phyloP scores from a whole-genome alignment of 1,140 invertebrate genomes.

The Atopsyche davidsoni region DNA sequence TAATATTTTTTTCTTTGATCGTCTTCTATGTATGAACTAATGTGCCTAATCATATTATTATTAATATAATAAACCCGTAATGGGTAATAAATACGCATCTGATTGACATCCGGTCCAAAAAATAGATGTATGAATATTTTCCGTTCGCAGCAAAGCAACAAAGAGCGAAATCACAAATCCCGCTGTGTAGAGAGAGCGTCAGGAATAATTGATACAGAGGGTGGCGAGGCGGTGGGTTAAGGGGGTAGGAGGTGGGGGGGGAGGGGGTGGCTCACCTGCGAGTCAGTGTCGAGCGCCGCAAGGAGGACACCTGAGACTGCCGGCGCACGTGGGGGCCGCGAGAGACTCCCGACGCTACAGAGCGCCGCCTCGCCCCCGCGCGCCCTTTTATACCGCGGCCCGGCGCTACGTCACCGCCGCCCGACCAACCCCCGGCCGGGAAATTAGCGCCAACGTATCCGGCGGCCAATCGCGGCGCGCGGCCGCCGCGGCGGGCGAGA shows the following conservation, averaged over 20 bases:
- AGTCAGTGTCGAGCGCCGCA: constrained; percentile 10
- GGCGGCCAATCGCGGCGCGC: constrained; percentile 11
- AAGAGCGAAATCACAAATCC: no score
- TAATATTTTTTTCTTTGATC: no score
- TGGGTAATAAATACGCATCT: no score
- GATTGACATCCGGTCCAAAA: no score
- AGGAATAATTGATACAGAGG: no score
- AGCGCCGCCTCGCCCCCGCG: constrained; percentile 15
- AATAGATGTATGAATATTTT: no score
- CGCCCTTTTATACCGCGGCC: constrained; percentile 17
- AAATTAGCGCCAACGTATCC: constrained; percentile 19
- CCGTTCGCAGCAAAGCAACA: no score
- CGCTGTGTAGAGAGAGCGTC: no score
- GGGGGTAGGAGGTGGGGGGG: background rate
- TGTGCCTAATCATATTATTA: no score
- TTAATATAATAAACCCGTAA: no score
- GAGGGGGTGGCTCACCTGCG: constrained; percentile 1
- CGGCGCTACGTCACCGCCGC: constrained; percentile 15
- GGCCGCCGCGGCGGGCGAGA: background rate
- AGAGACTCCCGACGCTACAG: constrained; percentile 8
- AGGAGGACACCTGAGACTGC: constrained; percentile 13
- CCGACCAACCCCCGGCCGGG: constrained; percentile 11
- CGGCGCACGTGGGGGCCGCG: no score
- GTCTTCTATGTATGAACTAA: no score
- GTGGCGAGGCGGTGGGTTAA: background rate